Percentiles rank a stretch among this genome's conserved stretches.
phyloP scores from a whole-genome alignment of 64 coral and sea anemone genomes.

The Catalaphyllia jardinei region DNA sequence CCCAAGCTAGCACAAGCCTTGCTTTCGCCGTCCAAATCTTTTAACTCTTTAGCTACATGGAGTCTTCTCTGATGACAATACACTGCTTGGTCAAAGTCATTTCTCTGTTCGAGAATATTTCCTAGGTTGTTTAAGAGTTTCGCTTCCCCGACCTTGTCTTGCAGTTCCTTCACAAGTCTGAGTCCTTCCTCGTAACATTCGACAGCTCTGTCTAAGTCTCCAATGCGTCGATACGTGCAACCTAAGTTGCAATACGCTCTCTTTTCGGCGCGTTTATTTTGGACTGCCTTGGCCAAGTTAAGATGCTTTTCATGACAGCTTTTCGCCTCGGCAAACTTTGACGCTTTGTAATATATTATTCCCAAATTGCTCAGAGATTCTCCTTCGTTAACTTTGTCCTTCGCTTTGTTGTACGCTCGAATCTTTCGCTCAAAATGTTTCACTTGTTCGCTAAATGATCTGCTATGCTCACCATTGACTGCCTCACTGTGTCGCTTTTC shows the following conservation, averaged over 20 bases:
- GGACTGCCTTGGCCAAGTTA: constrained; percentile 52
- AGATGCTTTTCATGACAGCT: constrained; percentile 81
- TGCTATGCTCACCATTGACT: constrained; percentile 43
- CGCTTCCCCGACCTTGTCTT: constrained; percentile 78
- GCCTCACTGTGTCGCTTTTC: constrained; percentile 8
- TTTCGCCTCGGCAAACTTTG: constrained; percentile 70
- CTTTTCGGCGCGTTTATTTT: constrained; percentile 63
- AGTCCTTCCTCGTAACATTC: constrained; percentile 92
- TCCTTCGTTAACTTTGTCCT: constrained; percentile 69
- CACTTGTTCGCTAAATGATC: constrained; percentile 81
- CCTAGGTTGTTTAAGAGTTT: constrained; percentile 91
- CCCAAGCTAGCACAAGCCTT: constrained; percentile 88
- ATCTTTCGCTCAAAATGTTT: constrained; percentile 83
- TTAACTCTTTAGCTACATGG: constrained; percentile 79
- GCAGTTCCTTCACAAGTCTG: constrained; percentile 65
- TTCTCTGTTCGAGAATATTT: constrained; percentile 85
- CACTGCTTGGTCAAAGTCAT: constrained; percentile 81
- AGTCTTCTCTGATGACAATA: constrained; percentile 81
- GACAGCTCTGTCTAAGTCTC: constrained; percentile 66
- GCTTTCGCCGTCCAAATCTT: constrained; percentile 92
- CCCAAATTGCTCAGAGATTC: constrained; percentile 85
- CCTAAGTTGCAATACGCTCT: constrained; percentile 88
- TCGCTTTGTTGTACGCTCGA: constrained; percentile 83
- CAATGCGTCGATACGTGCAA: constrained; percentile 80
- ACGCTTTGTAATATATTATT: constrained; percentile 91